Conservation (phyloP, 2,113 vertebrate genomes). For the Fregetta grallaria region DNA sequence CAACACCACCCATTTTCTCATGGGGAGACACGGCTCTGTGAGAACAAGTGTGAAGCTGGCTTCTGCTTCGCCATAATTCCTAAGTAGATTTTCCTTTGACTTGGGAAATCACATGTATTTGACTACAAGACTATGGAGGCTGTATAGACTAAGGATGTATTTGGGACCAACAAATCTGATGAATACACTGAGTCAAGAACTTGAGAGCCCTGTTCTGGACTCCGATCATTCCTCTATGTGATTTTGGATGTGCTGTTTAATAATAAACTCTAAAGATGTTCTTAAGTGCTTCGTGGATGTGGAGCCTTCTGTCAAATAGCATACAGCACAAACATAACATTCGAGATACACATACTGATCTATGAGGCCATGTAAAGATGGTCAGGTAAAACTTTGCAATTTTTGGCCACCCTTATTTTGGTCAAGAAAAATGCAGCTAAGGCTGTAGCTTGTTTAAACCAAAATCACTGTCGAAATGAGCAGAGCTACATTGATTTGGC, state of each 20-base stretch:
- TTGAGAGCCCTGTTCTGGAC: background rate
- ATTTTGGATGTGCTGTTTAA: background rate
- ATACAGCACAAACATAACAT: background rate
- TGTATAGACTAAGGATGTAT: background rate
- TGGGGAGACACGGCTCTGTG: background rate
- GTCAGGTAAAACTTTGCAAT: background rate
- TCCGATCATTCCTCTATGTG: background rate
- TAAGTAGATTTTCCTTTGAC: background rate
- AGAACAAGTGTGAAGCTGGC: background rate
- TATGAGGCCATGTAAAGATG: fast-evolving
- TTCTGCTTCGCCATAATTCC: background rate
- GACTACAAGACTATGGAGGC: background rate
- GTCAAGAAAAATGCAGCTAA: background rate
- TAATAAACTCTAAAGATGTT: background rate
- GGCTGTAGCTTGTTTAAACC: background rate
- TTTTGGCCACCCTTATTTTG: background rate
- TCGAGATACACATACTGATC: too few relatives aligned
- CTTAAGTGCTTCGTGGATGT: fast-evolving
- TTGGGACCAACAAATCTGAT: background rate
- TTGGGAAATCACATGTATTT: background rate
- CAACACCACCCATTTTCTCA: fast-evolving
- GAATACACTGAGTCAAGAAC: background rate
- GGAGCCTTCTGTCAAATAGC: background rate
- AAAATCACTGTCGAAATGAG: background rate
- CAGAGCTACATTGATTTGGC: background rate